Conservation (phyloP, 37 sponge, comb jelly and placozoan genomes). For the Petrosia ficiformis region DNA sequence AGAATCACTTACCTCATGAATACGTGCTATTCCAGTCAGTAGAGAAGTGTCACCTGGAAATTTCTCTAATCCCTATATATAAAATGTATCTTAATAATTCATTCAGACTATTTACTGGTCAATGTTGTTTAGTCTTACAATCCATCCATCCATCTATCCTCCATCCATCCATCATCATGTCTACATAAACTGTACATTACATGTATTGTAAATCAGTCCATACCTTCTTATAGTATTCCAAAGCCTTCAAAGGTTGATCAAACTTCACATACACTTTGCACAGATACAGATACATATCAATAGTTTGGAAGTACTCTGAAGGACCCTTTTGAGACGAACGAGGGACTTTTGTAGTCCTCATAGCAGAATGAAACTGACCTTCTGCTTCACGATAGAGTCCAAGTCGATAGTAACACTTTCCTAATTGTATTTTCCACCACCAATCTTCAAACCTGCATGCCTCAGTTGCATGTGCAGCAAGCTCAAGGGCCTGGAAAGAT, state of each 20-base stretch:
- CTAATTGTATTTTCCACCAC: conserved; percentile 99
- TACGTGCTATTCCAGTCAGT: conserved; percentile 79
- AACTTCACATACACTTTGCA: conserved; percentile 90
- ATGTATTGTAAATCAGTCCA: too few relatives aligned
- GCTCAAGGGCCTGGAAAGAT: conserved; percentile 76
- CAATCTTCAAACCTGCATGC: conserved; percentile 87
- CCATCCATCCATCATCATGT: too few relatives aligned
- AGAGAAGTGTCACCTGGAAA: conserved; percentile 82
- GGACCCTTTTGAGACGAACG: not conserved
- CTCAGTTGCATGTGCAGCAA: conserved; percentile 92
- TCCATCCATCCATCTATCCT: too few relatives aligned
- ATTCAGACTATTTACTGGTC: too few relatives aligned
- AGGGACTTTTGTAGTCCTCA: not conserved
- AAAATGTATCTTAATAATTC: not conserved
- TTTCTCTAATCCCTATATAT: conserved; percentile 69
- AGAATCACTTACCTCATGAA: conserved; percentile 75
- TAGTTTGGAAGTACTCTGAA: conserved; percentile 69
- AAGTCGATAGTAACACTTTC: conserved; percentile 98
- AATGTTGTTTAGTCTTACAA: too few relatives aligned
- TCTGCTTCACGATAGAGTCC: conserved; percentile 96
- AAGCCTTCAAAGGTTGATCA: conserved; percentile 93
- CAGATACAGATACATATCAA: conserved; percentile 89
- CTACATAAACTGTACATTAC: too few relatives aligned
- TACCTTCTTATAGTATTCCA: conserved; percentile 85
- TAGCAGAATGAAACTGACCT: conserved; percentile 82